Base-by-base conservation (phyloP, 2,113 vertebrate species). In the Lycocorax pyrrhopterus region DNA sequence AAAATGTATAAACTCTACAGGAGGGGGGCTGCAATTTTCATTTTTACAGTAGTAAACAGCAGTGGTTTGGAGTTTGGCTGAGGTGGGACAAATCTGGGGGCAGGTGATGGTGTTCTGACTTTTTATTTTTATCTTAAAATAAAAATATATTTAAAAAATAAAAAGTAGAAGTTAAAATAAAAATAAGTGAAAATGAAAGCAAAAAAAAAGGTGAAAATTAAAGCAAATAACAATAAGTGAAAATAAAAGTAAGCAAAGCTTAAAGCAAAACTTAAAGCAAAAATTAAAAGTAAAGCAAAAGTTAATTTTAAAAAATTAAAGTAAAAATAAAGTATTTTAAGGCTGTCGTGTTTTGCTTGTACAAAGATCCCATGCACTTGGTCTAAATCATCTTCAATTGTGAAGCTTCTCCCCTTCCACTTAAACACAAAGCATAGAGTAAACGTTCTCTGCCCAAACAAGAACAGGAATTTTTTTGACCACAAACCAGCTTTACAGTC, bases 321-420 rank as follows among this genome's bases (percentile, higher is more conserved):
- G 23, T 49, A 49, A 49, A 25, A 49, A 14, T 47, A 23, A 49
- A 49, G 23, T 71, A 23, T n/a, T 60, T 41, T 20, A 33, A 30
- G 12, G 2, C 3, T 35, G 21, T 10, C 33, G 6, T 13, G 1
- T 37, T 39, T 46, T 37, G 13, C 43, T 82, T 43, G 3, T 60
- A 7, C 29, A n/a, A n/a, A 20, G 11, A 10, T 2, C 11, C 1
- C 25, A 3, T 1, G 41, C 25, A 10, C 11, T 12, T 4, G 12
- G 10, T 32, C 6, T 6, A 47, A 75, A 13, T 33, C 4, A 30
- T 26, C 60, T 60, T 64, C 44, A 39, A 14, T 37, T 60, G 16
- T 14, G 49, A 39, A 37, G 68, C 44, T 55, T n/a, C 39, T 30
- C 44, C 8, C 2, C 32, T 74, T 74, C 7, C 25, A 47, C 14